phyloP scores from a whole-genome alignment of 2,797 vertebrate genomes.

The Gymnoscopelus braueri region DNA sequence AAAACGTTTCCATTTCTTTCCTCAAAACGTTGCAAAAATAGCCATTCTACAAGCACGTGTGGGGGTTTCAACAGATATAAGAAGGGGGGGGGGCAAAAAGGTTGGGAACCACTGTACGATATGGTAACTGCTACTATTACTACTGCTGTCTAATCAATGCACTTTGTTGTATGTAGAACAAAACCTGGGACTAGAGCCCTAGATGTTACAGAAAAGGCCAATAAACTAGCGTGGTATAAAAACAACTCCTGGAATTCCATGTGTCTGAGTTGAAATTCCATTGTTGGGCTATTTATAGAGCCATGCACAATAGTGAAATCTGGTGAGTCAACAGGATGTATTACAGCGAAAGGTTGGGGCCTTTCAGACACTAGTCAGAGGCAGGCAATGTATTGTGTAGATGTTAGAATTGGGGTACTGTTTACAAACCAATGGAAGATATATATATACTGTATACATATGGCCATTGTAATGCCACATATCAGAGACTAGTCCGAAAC shows the following conservation, averaged over 20 bases:
- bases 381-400: neutral
- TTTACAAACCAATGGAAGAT: too few species aligned
- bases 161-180: conserved; percentile 74
- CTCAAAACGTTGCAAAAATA: too few species aligned
- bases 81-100: too few species aligned
- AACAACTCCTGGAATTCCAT: conserved; percentile 23
- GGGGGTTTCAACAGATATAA: too few species aligned
- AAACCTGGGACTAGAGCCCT: conserved; percentile 53
- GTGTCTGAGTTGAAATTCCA: conserved; percentile 45
- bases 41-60: too few species aligned
- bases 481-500: too few species aligned
- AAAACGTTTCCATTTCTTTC: too few species aligned
- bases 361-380: conserved; percentile 24
- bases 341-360: conserved; percentile 20
- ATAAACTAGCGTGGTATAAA: conserved; percentile 68
- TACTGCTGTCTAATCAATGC: conserved; percentile 67
- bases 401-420: too few species aligned
- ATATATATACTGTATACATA: too few species aligned
- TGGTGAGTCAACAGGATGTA: conserved; percentile 45
- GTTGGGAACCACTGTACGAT: too few species aligned
- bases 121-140: conserved; percentile 25
- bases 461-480: too few species aligned
- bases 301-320: conserved; percentile 38
- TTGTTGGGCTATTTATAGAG: conserved; percentile 57
- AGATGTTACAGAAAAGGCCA: conserved; percentile 58